Evolutionary conservation across 2,113 vertebrate species (phyloP), one percentile per base, ranked within the genome.

Genomic region (Xiphophorus maculatus): DNA sequence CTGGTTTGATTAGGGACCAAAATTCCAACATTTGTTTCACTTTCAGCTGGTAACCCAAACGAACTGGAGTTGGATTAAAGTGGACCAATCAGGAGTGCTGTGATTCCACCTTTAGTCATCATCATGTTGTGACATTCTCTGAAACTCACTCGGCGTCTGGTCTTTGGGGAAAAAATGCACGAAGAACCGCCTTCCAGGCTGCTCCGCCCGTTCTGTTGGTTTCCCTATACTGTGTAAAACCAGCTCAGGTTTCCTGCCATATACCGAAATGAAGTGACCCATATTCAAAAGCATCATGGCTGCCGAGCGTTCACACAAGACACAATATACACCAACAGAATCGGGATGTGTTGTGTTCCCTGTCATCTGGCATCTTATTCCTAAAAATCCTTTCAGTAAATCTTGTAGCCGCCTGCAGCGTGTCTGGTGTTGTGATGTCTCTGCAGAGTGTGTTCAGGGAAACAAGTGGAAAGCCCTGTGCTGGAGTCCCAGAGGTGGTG

Each of bases 161-260:
- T 11, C 29, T 25, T 54, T 19, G 17, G 22, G 22, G 22, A 15
- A 78, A n/a, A 74, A 74, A 68, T 66, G 51, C 61, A 12, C 13
- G n/a, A 19, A 33, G 32, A 28, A 37, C 2, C 30, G 30, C 48
- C 58, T 66, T n/a, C 71, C 27, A 3, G 68, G 61, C 69, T 76
- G 63, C 30, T 60, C 28, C 76, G 84, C 85, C 85, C 77, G 87
- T 74, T 74, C 70, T 13, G 62, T 76, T 14, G 70, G 81, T 77
- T 77, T 35, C 33, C 15, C 48, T 0, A 0, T 76, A 15, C 28
- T 28, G 12, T 66, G 12, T 28, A 28, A 33, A 76, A 28, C 51
- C 62, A 63, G 58, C 11, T 61, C 10, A 3, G 32, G 10, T 66
- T 15, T 61, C 69, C 35, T 30, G 12, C 28, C 29, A 14, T 12